Conservation (phyloP, 2,888 invertebrate genomes). For the Drosophila mulleri region DNA sequence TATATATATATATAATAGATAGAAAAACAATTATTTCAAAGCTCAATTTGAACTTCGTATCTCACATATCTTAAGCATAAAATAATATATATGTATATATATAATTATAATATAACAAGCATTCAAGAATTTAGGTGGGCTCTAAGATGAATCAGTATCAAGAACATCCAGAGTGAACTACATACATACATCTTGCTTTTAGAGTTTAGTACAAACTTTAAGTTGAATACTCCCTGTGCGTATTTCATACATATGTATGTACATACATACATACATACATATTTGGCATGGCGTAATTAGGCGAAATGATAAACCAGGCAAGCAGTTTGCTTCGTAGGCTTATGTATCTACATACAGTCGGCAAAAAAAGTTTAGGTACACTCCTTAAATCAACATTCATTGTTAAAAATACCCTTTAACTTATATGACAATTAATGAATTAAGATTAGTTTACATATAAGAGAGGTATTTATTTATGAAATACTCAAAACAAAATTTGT, state of each 20-base stretch:
- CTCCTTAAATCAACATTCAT: too few relatives aligned
- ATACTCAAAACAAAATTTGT: too few relatives aligned
- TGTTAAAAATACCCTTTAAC: too few relatives aligned
- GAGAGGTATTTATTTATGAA: too few relatives aligned
- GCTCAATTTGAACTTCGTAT: too few relatives aligned
- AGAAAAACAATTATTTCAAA: too few relatives aligned
- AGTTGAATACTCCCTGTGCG: not conserved
- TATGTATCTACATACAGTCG: not conserved
- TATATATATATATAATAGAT: not conserved
- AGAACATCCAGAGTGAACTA: not conserved
- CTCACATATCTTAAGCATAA: conserved; percentile 8
- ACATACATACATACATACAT: not conserved
- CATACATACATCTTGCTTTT: not conserved
- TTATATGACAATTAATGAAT: too few relatives aligned
- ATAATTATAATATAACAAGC: not conserved
- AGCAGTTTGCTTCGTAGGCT: not conserved
- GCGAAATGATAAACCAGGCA: not conserved
- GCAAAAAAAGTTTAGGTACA: too few relatives aligned
- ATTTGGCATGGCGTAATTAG: conserved; percentile 2
- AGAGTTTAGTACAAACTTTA: too few relatives aligned
- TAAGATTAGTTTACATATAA: too few relatives aligned
- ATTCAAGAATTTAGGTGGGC: conserved; percentile 2
- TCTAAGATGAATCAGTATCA: conserved; percentile 29
- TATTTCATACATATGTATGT: not conserved
- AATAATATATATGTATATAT: not conserved